A percentile compares a stretch with the other conserved stretches of the same genome.
Conservation (phyloP, 2,113 vertebrate genomes). For the Oceanodroma tethys region DNA sequence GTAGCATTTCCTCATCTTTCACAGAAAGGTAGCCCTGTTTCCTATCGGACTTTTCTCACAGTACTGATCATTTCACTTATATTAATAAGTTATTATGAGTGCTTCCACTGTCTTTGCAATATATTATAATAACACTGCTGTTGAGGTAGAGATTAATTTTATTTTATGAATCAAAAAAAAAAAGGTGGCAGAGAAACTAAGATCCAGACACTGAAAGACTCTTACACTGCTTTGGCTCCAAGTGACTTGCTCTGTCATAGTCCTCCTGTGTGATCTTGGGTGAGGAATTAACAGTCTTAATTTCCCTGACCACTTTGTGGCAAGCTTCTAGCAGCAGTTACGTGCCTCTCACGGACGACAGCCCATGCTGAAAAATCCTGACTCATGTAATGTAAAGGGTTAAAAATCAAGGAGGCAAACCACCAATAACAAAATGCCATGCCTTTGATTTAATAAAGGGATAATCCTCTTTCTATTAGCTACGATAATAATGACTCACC, state of each 20-base stretch:
- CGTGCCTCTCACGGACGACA: neutral
- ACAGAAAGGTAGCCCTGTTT: neutral
- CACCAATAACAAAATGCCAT: neutral
- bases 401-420: slow-evolving; percentile 19
- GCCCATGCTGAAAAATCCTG: neutral
- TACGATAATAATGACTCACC: slow-evolving; percentile 50
- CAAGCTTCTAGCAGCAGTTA: neutral
- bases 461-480: slow-evolving; percentile 62
- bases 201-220: neutral
- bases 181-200: neutral
- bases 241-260: neutral
- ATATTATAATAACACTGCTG: neutral
- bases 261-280: neutral
- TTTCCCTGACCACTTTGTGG: neutral
- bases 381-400: neutral
- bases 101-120: neutral
- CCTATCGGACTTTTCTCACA: neutral
- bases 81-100: neutral
- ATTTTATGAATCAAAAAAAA: neutral
- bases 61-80: neutral
- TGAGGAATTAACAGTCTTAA: neutral
- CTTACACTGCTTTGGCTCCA: neutral
- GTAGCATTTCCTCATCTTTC: neutral
- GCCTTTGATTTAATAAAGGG: slow-evolving; percentile 41
- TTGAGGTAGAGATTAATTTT: neutral